Base-by-base conservation (phyloP, 2,888 invertebrate species). In the Apodemia zela region DNA sequence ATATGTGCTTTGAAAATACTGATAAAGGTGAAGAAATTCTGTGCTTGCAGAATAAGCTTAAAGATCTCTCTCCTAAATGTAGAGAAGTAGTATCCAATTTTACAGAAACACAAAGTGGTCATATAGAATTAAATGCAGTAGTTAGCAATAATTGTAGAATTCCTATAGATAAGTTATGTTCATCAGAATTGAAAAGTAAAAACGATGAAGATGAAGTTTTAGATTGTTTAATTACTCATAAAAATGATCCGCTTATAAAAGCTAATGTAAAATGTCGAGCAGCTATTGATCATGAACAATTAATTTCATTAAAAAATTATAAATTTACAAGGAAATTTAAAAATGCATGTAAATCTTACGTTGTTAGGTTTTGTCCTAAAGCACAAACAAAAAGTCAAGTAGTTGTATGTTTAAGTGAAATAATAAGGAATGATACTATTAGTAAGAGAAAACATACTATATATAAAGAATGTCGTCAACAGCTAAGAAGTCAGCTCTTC, bases 241-340 rank as follows among this genome's bases (percentile, higher is more conserved):
- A 99, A 87, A 97, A 97, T 82, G 96, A 97, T 74, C 94, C 95
- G 6, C 94, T 96, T 75, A 94, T 97, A 76, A 94, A 95, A 74
- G 93, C 94, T 18, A 95, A 96, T 78, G 74, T 89, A 0, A 97
- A 98, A 83, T 99, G 99, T 84, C 93, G 96, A 69, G 97, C 97
- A 47, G 98, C 98, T 67, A 96, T 99, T 61, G 99, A 99, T 87
- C 99, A 99, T 90, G 98, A 98, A 79, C 99, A 99, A 87, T 92
- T 99, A 67, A 96, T 98, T 67, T 96, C 97, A 3, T 82, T 99
- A 69, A 97, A 98, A 83, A 97, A 98, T 86, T 98, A 97, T 84
- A 96, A 95, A 75, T 99, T 99, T 81, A 97, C 97, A 0, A 96
- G 96, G 75, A 97, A 97, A 83, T 99, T 99, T 83, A 98, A 98